Percentiles rank a stretch among this genome's conserved stretches.
These are phyloP conservation scores for Bucorvus abyssinicus DNA, from an alignment of 2,797 vertebrate genomes.

Conservation along the genomic window DNA sequence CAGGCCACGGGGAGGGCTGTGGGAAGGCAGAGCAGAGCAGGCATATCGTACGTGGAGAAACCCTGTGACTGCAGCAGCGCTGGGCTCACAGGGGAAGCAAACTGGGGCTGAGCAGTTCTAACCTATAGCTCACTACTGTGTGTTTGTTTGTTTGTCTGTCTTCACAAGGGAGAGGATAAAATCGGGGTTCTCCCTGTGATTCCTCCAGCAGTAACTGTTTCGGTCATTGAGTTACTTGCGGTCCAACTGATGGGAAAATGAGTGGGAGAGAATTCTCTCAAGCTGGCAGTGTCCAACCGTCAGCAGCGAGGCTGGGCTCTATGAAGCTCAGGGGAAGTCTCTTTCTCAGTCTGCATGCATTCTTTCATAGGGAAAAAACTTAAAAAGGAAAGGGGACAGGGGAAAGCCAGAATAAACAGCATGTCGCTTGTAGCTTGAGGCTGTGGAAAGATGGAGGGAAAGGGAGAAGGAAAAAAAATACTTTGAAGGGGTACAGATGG, in stretches of 20 bases:
- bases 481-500: background rate
- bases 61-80: background rate
- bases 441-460: background rate
- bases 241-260: background rate
- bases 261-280: background rate
- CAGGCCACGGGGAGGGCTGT: background rate
- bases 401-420: background rate
- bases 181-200: background rate
- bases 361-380: background rate
- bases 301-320: background rate
- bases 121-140: background rate
- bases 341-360: background rate
- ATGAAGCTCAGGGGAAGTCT: background rate
- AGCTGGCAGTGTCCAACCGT: background rate
- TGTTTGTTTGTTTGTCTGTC: background rate
- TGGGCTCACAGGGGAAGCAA: background rate
- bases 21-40: background rate
- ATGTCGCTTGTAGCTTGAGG: background rate
- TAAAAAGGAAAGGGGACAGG: background rate
- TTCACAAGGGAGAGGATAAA: background rate
- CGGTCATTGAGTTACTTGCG: rapidly evolving
- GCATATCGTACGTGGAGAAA: background rate
- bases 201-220: background rate
- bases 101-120: background rate
- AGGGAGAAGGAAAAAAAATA: background rate